Conservation (phyloP, 2,797 vertebrate genomes). For the Chloroceryle inda region DNA sequence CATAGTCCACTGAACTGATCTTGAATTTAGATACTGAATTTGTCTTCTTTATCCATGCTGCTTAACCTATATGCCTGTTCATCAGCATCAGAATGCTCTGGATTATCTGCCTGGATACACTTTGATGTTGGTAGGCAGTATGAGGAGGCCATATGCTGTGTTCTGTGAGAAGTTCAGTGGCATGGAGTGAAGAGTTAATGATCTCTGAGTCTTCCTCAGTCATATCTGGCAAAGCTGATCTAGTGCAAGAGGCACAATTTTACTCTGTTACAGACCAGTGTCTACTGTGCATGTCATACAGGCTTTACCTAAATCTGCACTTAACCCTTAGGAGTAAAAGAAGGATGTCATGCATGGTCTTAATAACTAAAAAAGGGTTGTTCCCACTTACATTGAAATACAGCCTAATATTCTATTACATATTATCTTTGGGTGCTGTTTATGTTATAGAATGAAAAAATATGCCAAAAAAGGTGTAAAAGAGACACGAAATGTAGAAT, state of each 20-base stretch:
- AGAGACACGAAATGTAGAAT: background rate
- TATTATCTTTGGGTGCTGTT: background rate
- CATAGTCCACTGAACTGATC: background rate
- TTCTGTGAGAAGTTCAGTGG: background rate
- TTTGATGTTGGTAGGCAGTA: background rate
- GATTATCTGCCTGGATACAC: background rate
- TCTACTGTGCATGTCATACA: background rate
- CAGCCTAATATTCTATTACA: background rate
- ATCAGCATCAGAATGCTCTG: background rate
- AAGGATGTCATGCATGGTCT: background rate
- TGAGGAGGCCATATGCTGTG: rapidly evolving
- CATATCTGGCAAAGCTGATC: background rate
- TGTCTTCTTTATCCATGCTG: background rate
- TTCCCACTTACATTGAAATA: background rate
- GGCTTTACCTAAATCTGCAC: background rate
- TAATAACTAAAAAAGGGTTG: background rate
- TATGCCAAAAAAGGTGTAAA: background rate
- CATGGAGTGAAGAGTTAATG: background rate
- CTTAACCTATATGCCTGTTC: background rate
- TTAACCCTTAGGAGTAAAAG: background rate
- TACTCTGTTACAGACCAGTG: background rate
- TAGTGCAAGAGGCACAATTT: background rate
- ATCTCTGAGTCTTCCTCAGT: background rate
- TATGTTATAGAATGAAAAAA: background rate
- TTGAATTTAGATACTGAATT: background rate